phyloP scores from a whole-genome alignment of 2,888 invertebrate genomes.

The Nomada flava region DNA sequence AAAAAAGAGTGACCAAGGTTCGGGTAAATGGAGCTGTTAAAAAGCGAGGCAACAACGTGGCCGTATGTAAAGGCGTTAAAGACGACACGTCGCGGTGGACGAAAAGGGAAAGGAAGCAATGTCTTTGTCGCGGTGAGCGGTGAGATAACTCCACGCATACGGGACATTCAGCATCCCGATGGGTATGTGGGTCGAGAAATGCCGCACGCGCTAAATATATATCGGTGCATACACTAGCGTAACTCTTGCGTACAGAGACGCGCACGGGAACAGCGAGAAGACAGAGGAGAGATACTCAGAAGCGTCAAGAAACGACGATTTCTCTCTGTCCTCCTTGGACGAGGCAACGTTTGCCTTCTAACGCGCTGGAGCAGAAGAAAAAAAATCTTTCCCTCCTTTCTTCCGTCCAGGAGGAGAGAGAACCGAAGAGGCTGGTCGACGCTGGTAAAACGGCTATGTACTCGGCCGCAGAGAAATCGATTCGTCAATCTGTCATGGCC shows the following conservation, averaged over 20 bases:
- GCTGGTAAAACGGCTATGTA: conserved; percentile 27
- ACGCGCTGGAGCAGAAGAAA: not conserved
- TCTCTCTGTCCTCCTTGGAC: not conserved
- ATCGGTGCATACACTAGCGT: conserved; percentile 61
- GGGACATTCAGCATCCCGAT: conserved; percentile 78
- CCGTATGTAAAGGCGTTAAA: conserved; percentile 3
- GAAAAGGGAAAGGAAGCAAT: conserved; percentile 28
- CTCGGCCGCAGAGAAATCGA: conserved; percentile 62
- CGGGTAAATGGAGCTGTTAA: conserved; percentile 6
- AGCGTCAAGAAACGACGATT: not conserved
- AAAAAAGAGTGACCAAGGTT: not conserved
- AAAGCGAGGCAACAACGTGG: conserved; percentile 24
- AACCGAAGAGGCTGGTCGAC: not conserved
- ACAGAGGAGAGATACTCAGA: conserved; percentile 15
- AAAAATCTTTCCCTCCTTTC: not conserved
- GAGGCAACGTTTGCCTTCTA: conserved; percentile 6
- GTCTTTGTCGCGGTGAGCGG: conserved; percentile 62
- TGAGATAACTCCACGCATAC: conserved; percentile 75
- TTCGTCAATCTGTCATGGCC: conserved; percentile 65
- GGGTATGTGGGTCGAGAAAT: conserved; percentile 83
- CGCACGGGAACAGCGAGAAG: not conserved
- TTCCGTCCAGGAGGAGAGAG: too few relatives aligned
- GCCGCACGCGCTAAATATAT: conserved; percentile 80
- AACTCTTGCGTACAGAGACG: conserved; percentile 37
- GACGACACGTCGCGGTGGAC: conserved; percentile 5